Conservation (phyloP, 2,113 vertebrate genomes). For the Mobula birostris region DNA sequence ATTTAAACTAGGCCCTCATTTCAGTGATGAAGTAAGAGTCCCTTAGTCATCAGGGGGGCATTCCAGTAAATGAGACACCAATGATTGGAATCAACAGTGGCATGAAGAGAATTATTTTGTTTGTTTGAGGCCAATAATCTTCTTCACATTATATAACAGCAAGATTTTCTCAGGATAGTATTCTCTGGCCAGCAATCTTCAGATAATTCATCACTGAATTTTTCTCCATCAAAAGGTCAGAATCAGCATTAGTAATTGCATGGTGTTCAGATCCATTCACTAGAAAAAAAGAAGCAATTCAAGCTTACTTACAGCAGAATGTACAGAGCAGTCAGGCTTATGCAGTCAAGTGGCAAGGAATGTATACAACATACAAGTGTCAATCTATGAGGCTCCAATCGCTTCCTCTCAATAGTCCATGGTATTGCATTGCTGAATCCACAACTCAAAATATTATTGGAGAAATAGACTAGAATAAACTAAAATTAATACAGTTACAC, state of each 20-base stretch:
- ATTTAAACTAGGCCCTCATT: background rate
- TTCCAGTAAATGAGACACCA: background rate
- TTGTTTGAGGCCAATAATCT: background rate
- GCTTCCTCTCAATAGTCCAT: too few species aligned
- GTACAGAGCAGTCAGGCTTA: background rate
- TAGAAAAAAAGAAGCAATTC: background rate
- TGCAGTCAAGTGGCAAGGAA: background rate
- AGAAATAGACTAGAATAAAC: too few species aligned
- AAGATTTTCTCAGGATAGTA: background rate
- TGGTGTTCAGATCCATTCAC: background rate
- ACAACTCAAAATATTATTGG: too few species aligned
- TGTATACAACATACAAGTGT: background rate
- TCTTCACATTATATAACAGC: background rate
- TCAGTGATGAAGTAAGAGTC: background rate
- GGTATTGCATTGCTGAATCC: too few species aligned
- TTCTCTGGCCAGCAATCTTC: background rate
- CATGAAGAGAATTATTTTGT: background rate
- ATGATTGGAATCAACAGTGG: background rate
- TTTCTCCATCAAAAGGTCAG: too few species aligned
- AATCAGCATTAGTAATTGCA: background rate
- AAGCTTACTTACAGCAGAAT: background rate
- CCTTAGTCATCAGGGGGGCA: background rate
- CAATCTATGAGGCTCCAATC: background rate
- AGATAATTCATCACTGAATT: background rate
- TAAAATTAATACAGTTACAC: too few species aligned